A percentile compares a stretch with the other conserved stretches of the same genome.
phyloP scores from a whole-genome alignment of 1,140 invertebrate species.

The Dreissena polymorpha region DNA sequence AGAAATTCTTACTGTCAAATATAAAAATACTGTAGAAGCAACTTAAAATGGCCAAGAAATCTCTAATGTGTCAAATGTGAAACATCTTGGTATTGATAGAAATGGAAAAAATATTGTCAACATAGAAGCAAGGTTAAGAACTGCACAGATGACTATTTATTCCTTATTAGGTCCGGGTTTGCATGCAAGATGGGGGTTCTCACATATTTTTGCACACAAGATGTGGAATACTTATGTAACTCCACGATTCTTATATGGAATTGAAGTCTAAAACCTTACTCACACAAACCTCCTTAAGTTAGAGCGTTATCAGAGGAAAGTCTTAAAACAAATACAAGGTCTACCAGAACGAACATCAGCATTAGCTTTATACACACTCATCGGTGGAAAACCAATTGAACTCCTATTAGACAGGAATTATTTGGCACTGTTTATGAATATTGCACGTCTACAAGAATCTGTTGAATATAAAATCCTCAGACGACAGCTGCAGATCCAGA shows the following conservation, averaged over 20 bases:
- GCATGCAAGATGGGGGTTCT: neutral
- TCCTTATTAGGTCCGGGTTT: constrained; percentile 1
- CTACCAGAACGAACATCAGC: constrained; percentile 6
- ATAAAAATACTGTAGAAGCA: neutral
- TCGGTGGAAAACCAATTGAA: constrained; percentile 6
- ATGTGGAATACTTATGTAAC: constrained; percentile 5
- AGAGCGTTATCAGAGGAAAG: constrained; percentile 3
- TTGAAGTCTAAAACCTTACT: neutral
- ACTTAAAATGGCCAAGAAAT: neutral
- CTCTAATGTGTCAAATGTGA: neutral
- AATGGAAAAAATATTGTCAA: neutral
- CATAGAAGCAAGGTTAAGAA: neutral
- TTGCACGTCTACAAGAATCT: too few relatives aligned
- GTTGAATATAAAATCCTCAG: too few relatives aligned
- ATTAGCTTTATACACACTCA: neutral
- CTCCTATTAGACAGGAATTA: too few relatives aligned
- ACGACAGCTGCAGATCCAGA: too few relatives aligned
- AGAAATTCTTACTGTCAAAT: constrained; percentile 1
- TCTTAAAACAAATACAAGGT: constrained; percentile 3
- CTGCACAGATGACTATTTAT: neutral
- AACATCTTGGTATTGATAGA: neutral
- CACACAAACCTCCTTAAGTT: too few relatives aligned
- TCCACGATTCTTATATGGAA: neutral
- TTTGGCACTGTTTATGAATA: too few relatives aligned
- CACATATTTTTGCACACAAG: neutral